Conservation (phyloP, 1,140 invertebrate species). For the Druon quercuslanigerum region DNA sequence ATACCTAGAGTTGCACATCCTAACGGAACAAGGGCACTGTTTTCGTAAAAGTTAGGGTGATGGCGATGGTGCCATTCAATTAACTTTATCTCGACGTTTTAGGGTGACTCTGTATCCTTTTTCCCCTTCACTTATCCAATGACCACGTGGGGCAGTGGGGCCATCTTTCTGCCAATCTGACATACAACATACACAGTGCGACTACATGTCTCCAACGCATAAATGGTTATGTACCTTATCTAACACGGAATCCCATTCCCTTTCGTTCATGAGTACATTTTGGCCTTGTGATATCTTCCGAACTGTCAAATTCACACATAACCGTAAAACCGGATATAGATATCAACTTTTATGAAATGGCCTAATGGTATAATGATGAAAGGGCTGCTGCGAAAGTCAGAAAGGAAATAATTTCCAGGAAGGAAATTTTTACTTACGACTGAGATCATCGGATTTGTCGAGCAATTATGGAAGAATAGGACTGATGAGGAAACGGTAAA, state of each 20-base stretch:
- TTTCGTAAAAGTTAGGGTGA: constrained; percentile 23
- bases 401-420: no score
- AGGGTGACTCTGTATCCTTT: background rate
- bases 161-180: background rate
- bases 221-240: constrained; percentile 13
- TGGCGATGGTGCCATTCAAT: constrained; percentile 50
- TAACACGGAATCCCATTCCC: background rate
- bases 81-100: constrained; percentile 52
- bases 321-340: background rate
- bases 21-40: no score
- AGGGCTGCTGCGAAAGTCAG: no score
- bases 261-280: background rate
- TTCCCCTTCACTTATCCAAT: constrained; percentile 12
- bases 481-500: no score
- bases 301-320: background rate
- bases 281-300: background rate
- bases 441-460: no score
- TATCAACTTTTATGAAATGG: background rate
- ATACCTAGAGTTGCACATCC: no score
- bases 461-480: no score
- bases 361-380: no score
- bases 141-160: background rate
- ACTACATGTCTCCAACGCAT: background rate
- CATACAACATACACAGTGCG: background rate
- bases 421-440: no score